phyloP scores from a whole-genome alignment of 2,797 vertebrate species.

The Lycodopsis pacificus region DNA sequence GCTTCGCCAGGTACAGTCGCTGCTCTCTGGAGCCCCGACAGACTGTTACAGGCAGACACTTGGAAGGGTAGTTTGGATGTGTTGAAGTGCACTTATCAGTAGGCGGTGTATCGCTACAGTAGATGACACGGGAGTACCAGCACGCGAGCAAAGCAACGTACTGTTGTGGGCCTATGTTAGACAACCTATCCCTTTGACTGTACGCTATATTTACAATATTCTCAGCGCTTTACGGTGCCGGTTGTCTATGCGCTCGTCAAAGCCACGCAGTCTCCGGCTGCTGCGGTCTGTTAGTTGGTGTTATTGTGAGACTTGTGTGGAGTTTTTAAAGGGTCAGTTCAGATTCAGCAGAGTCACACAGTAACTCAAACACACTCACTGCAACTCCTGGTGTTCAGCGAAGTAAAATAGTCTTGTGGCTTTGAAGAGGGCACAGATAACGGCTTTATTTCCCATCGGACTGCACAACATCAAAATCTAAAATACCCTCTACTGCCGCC shows the following conservation, averaged over 20 bases:
- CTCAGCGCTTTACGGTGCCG: no score
- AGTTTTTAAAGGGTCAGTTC: no score
- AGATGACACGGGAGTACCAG: neutral
- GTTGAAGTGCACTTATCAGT: neutral
- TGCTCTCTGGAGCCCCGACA: neutral
- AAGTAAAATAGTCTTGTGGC: neutral
- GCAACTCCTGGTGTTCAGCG: neutral
- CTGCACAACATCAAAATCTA: neutral
- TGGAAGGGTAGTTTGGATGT: neutral
- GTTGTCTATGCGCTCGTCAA: no score
- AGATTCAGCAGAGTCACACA: neutral
- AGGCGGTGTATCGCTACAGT: neutral
- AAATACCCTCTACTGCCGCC: no score
- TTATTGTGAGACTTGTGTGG: no score
- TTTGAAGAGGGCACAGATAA: neutral
- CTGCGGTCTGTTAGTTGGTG: no score
- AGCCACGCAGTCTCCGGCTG: no score
- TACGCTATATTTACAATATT: neutral
- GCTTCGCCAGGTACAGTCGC: slow-evolving; percentile 87
- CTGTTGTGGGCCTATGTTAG: neutral
- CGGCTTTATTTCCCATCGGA: neutral
- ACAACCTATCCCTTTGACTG: neutral
- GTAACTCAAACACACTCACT: neutral
- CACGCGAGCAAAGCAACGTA: neutral
- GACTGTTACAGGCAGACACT: neutral